Conservation (phyloP, 1,140 invertebrate species). For the Lordiphosa clarofinis region DNA sequence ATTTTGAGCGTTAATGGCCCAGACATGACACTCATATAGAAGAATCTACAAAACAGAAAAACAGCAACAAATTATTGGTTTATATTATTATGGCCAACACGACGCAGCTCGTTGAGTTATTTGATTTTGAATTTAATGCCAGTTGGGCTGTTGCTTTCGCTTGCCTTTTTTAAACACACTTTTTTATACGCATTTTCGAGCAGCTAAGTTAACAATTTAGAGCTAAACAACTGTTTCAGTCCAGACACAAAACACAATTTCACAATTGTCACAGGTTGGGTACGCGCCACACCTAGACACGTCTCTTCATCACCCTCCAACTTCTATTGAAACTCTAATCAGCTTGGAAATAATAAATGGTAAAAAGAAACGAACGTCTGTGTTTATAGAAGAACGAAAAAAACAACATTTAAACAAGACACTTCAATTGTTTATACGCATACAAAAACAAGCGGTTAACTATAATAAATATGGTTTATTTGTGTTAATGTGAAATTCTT, state of each 20-base stretch:
- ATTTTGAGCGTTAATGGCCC: conserved; percentile 58
- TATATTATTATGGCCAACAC: conserved; percentile 44
- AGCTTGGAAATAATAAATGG: conserved; percentile 31
- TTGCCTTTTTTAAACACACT: conserved; percentile 34
- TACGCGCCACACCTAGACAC: conserved; percentile 34
- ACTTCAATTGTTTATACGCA: conserved; percentile 47
- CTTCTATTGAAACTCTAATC: conserved; percentile 49
- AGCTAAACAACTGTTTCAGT: background rate
- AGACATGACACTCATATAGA: conserved; percentile 45
- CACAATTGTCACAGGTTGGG: conserved; percentile 29
- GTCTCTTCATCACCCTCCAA: conserved; percentile 9
- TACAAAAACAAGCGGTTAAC: conserved; percentile 8
- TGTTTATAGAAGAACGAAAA: conserved; percentile 50
- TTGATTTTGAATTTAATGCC: conserved; percentile 60
- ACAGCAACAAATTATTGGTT: conserved; percentile 36
- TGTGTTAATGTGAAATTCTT: conserved; percentile 46
- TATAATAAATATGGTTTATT: conserved; percentile 13
- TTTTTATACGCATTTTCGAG: conserved; percentile 5
- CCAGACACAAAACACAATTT: conserved; percentile 4
- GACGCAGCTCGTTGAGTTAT: conserved; percentile 30
- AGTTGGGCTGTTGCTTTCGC: conserved; percentile 36
- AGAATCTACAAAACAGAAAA: conserved; percentile 14
- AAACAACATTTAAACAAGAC: conserved; percentile 24
- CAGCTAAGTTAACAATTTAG: conserved; percentile 7
- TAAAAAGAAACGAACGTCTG: conserved; percentile 47